Evolutionary conservation across 2,888 invertebrate species (phyloP), one percentile per base, ranked within the genome.

Genomic region (Pterostichus madidus): DNA sequence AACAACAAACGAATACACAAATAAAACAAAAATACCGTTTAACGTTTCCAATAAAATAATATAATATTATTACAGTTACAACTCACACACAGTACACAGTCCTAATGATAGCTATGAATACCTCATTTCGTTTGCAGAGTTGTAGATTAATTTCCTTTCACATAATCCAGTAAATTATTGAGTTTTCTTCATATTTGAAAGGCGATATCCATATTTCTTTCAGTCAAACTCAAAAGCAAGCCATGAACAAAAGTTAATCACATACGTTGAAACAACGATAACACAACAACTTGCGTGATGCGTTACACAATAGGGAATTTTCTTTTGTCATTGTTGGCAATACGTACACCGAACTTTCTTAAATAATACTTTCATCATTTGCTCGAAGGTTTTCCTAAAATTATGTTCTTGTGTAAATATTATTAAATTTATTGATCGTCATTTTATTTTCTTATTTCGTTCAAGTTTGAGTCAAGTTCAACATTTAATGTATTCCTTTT

Each of bases 191-290:
- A 17, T 44, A 44, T 71, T 44, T 39, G 68, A 17, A 71, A 17
- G 39, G 8, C 17, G 44, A 71, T 71, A 71, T 15, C 68, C 68
- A 71, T 71, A 71, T 71, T 64, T 35, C 17, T 71, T 71, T 71
- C 68, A 13, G 7, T 44, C 68, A 71, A 71, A 13, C 15, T 71
- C 68, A 71, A 71, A 71, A 17, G 64, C 32, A 44, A 56, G 15
- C 10, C 44, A 24, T 44, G 68, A 71, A 71, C 68, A 71, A 71
- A 71, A 71, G 68, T 71, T 71, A 71, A 71, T 71, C 11, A 24
- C 68, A 44, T 15, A 71, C 64, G 32, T 13, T 44, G 68, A 71
- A 71, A 71, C 68, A 44, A 64, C 64, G 35, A 64, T 59, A 59
- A 64, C 39, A 44, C 13, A 24, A 44, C 13, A 24, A 71, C 17